phyloP scores from a whole-genome alignment of 2,888 invertebrate species.

The Phoronis australis region DNA sequence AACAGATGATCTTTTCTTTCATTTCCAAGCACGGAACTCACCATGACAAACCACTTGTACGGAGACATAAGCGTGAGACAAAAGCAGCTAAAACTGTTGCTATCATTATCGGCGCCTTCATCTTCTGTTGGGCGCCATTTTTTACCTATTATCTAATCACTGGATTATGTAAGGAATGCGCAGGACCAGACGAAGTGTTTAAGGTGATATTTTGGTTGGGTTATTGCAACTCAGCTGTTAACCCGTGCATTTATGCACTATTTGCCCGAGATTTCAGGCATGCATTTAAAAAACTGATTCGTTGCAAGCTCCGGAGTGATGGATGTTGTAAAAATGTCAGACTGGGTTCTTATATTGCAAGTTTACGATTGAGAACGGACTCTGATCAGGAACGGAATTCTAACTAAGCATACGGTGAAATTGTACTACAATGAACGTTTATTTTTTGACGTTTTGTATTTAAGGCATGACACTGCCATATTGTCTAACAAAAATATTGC shows the following conservation, averaged over 20 bases:
- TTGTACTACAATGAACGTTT: too few relatives aligned
- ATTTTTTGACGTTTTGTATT: too few relatives aligned
- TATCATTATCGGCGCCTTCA: slow-evolving; percentile 95
- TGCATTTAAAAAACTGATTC: slow-evolving; percentile 85
- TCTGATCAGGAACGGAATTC: too few relatives aligned
- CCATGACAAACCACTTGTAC: slow-evolving; percentile 82
- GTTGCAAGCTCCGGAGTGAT: too few relatives aligned
- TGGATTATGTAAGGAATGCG: slow-evolving; percentile 72
- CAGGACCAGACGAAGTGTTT: slow-evolving; percentile 73
- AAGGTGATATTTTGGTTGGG: slow-evolving; percentile 95
- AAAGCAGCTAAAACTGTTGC: slow-evolving; percentile 95
- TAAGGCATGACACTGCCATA: too few relatives aligned
- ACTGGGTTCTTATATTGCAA: too few relatives aligned
- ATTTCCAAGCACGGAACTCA: slow-evolving; percentile 39
- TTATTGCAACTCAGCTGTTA: slow-evolving; percentile 94
- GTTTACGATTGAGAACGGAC: too few relatives aligned
- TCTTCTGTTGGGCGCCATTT: slow-evolving; percentile 94
- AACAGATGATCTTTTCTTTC: too few relatives aligned
- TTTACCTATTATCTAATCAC: slow-evolving; percentile 89
- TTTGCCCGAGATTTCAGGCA: slow-evolving; percentile 93
- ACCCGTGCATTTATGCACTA: slow-evolving; percentile 89
- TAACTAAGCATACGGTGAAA: too few relatives aligned
- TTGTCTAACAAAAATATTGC: too few relatives aligned
- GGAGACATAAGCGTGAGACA: slow-evolving; percentile 80
- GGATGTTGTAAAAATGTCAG: too few relatives aligned